Percentiles rank a stretch among this genome's conserved stretches.
These are phyloP conservation scores for Ophion costatus DNA, from an alignment of 2,888 invertebrate genomes.

Conservation along the genomic window DNA sequence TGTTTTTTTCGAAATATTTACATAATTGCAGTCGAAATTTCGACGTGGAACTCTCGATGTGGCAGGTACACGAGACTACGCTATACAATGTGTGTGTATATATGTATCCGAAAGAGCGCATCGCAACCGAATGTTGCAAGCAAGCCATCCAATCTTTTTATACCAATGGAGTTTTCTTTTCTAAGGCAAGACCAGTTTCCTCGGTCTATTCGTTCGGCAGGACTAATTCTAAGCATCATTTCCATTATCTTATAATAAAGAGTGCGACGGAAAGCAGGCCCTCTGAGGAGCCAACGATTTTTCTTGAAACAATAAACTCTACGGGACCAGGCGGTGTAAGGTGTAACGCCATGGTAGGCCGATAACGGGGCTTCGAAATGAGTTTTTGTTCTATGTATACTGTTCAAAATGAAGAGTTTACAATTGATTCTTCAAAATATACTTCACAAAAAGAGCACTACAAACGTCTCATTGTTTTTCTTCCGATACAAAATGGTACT, in stretches of 20 bases:
- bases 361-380: neutral
- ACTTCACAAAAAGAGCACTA: neutral
- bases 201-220: slow-evolving; percentile 8
- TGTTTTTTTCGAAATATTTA: slow-evolving; percentile 2
- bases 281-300: neutral
- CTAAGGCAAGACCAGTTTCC: neutral
- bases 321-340: neutral
- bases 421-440: neutral
- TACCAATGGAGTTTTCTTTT: slow-evolving; percentile 11
- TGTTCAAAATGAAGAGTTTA: neutral
- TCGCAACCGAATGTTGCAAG: slow-evolving; percentile 11
- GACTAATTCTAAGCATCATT: neutral
- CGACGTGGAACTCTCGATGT: neutral
- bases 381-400: neutral
- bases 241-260: slow-evolving; percentile 13
- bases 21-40: slow-evolving; percentile 12
- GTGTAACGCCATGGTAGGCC: neutral
- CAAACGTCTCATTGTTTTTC: neutral
- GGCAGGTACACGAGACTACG: neutral
- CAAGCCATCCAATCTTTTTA: slow-evolving; percentile 52
- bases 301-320: slow-evolving; percentile 1
- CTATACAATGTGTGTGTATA: slow-evolving; percentile 16
- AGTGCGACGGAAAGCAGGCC: neutral
- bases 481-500: neutral
- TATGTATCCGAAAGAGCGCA: neutral